These are phyloP conservation scores for Prosopocoilus inquinatus DNA, from an alignment of 2,888 invertebrate genomes.

Conservation along the genomic window DNA sequence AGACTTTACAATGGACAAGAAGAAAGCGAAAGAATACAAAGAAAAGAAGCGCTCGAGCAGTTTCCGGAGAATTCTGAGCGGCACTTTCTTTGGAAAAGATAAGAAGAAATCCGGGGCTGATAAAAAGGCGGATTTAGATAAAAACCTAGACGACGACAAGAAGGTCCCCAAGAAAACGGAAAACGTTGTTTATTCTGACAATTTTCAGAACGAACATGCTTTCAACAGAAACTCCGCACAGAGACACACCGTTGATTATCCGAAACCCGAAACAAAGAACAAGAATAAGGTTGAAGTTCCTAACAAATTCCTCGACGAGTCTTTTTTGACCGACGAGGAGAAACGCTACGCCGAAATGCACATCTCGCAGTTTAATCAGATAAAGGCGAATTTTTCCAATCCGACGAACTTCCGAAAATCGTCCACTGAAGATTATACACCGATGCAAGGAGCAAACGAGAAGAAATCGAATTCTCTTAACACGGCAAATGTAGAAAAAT, in stretches of 20 bases:
- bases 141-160: constrained; percentile 39
- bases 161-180: constrained; percentile 36
- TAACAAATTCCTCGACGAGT: constrained; percentile 7
- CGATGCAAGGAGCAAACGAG: constrained; percentile 8
- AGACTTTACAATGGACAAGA: constrained; percentile 31
- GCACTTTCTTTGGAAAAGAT: constrained; percentile 41
- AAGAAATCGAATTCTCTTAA: background rate
- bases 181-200: constrained; percentile 36
- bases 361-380: constrained; percentile 39
- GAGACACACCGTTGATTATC: constrained; percentile 34
- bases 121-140: constrained; percentile 32
- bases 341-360: constrained; percentile 40
- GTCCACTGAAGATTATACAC: constrained; percentile 5
- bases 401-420: constrained; percentile 13
- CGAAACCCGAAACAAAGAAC: constrained; percentile 1
- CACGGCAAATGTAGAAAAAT: constrained; percentile 27
- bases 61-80: constrained; percentile 42
- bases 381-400: constrained; percentile 36
- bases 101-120: constrained; percentile 39
- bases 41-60: constrained; percentile 46
- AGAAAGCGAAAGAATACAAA: constrained; percentile 24
- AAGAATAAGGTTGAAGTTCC: constrained; percentile 6
- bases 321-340: constrained; percentile 29
- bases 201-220: constrained; percentile 44
- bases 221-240: constrained; percentile 37